Evolutionary conservation across 2,113 vertebrate genomes (phyloP).

Genomic region (Tragelaphus strepsiceros): DNA sequence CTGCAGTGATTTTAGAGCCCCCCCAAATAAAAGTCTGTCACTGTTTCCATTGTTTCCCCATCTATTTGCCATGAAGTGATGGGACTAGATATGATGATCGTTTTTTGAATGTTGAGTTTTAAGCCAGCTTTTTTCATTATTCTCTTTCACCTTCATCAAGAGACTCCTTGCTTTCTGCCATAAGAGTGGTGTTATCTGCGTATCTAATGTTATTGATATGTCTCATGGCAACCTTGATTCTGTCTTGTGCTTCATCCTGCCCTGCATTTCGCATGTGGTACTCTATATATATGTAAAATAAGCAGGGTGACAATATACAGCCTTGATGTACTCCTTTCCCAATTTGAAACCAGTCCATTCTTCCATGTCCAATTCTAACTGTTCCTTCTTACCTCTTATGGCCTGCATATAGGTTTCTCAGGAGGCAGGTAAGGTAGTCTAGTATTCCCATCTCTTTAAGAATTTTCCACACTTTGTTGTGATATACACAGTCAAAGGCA

Average conservation of each 20-base stretch:
- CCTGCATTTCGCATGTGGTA: not conserved
- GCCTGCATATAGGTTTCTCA: not conserved
- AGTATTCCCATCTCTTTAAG: no score
- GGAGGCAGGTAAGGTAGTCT: no score
- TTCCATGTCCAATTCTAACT: not conserved
- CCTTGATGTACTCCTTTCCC: not conserved
- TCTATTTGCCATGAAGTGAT: not conserved
- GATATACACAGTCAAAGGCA: not conserved
- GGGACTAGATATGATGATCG: not conserved
- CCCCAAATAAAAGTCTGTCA: not conserved
- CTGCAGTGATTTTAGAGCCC: not conserved
- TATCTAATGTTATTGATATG: not conserved
- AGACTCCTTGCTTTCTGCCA: not conserved
- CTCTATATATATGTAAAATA: not conserved
- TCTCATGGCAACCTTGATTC: not conserved
- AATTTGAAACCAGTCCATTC: not conserved
- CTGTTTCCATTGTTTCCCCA: not conserved
- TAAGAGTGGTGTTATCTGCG: not conserved
- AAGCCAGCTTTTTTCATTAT: not conserved
- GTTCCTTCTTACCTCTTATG: not conserved
- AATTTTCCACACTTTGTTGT: not conserved
- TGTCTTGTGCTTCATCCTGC: not conserved
- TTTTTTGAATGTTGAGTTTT: not conserved
- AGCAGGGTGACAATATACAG: not conserved
- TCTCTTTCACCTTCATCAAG: not conserved